Evolutionary conservation across 2,888 invertebrate species (phyloP), one percentile per base, ranked within the genome.

Genomic region (Netelia inedita): DNA sequence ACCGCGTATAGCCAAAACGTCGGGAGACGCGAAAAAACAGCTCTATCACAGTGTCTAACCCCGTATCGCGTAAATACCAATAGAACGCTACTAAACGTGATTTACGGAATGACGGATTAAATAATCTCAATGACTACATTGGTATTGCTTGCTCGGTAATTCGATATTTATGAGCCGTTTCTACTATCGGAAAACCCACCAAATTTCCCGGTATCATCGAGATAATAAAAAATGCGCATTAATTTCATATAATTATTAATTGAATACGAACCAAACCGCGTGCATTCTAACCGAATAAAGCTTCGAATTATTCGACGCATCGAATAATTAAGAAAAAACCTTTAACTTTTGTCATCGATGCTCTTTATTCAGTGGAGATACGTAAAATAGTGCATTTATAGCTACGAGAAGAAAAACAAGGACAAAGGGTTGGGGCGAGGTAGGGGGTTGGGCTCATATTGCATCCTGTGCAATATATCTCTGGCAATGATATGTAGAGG

Each of bases 401-500:
- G 5, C 28, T 28, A 3, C 5, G 28, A 28, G 28, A 28, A 3
- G 57, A 16, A 57, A 8, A 76, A 46, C 11, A 43, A 57, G n/a
- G 41, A 43, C 23, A 41, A 28, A 6, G 55, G n/a, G 11, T 14
- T 14, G 28, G 11, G n/a, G 10, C 16, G 28, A 28, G 28, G 28
- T 28, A 28, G 28, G 0, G 28, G 28, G 5, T 28, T 5, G 41
- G 21, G 41, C 43, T 16, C 19, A 57, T 66, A 23, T 19, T 6
- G n/a, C 5, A 53, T 8, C 23, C 21, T 10, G 1, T 14, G 28
- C 53, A 28, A 74, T 59, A 50, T 28, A 72, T 72, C 59, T 53
- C 16, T 21, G 19, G 61, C 2, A 59, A 21, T 74, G 68, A 80
- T 69, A 69, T 61, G 43, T 53, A 14, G 71, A 66, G 19, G 63